These are phyloP conservation scores for Elgaria multicarinata DNA, from an alignment of 2,113 vertebrate genomes.

Conservation along the genomic window DNA sequence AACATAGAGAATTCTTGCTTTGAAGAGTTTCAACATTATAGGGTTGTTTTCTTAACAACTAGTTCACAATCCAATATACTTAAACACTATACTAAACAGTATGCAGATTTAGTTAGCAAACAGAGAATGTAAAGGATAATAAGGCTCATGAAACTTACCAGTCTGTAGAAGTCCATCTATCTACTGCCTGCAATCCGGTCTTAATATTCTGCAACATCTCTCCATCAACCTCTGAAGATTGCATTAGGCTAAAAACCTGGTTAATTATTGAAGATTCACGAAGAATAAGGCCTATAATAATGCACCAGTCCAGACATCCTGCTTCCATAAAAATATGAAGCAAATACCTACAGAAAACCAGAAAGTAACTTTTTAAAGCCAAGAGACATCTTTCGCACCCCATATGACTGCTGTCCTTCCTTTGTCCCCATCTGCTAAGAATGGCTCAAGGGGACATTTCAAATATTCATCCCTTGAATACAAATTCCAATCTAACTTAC, in stretches of 20 bases:
- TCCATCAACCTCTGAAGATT: constrained; percentile 86
- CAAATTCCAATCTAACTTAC: constrained; percentile 74
- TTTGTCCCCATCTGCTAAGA: not conserved
- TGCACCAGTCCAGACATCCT: constrained; percentile 95
- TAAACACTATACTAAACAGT: not conserved
- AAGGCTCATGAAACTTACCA: constrained; percentile 79
- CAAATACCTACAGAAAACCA: constrained; percentile 83
- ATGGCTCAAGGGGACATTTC: not conserved
- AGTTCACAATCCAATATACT: not conserved
- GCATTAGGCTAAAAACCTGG: constrained; percentile 88
- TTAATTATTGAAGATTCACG: constrained; percentile 89
- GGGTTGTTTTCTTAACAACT: not conserved
- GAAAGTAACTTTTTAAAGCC: not conserved
- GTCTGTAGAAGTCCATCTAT: constrained; percentile 90
- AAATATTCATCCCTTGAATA: not conserved
- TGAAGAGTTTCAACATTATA: not conserved
- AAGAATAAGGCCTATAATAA: constrained; percentile 92
- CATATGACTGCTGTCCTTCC: not conserved
- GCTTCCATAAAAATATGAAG: constrained; percentile 97
- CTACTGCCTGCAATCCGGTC: constrained; percentile 87
- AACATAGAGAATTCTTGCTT: not conserved
- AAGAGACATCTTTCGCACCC: not conserved
- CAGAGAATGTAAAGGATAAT: not conserved
- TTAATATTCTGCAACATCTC: constrained; percentile 90
- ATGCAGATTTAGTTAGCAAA: not conserved